A percentile compares a stretch with the other conserved stretches of the same genome.
phyloP scores from a whole-genome alignment of 1,140 invertebrate species.

The Heliconius congener region DNA sequence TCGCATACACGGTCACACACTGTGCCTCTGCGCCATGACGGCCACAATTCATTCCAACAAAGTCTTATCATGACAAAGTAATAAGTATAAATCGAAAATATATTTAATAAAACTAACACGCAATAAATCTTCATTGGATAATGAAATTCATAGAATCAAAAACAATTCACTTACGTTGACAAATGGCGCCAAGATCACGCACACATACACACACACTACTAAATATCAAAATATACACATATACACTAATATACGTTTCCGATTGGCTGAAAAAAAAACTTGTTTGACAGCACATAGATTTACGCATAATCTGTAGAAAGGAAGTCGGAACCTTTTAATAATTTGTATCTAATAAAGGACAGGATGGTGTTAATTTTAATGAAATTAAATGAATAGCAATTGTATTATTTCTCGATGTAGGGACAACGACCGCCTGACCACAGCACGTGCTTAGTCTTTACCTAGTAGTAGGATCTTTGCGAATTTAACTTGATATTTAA shows the following conservation, averaged over 20 bases:
- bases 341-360: conserved; percentile 5
- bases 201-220: conserved; percentile 9
- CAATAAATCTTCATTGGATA: conserved; percentile 10
- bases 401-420: not conserved
- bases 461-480: not conserved
- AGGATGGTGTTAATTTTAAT: not conserved
- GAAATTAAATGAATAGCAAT: conserved; percentile 9
- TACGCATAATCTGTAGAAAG: not conserved
- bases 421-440: conserved; percentile 2
- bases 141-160: conserved; percentile 9
- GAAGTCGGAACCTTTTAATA: conserved; percentile 13
- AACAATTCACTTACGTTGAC: conserved; percentile 36
- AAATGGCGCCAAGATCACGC: conserved; percentile 38
- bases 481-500: not conserved
- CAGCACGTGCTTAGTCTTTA: not conserved
- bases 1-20: not conserved
- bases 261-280: not conserved
- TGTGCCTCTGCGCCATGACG: not conserved
- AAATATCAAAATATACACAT: not conserved
- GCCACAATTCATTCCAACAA: not conserved
- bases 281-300: conserved; percentile 4
- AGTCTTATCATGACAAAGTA: not conserved
- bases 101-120: conserved; percentile 11
- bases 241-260: not conserved
- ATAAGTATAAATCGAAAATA: conserved; percentile 14